Evolutionary conservation across 2,113 vertebrate genomes (phyloP).

Genomic region (Pongo abelii): DNA sequence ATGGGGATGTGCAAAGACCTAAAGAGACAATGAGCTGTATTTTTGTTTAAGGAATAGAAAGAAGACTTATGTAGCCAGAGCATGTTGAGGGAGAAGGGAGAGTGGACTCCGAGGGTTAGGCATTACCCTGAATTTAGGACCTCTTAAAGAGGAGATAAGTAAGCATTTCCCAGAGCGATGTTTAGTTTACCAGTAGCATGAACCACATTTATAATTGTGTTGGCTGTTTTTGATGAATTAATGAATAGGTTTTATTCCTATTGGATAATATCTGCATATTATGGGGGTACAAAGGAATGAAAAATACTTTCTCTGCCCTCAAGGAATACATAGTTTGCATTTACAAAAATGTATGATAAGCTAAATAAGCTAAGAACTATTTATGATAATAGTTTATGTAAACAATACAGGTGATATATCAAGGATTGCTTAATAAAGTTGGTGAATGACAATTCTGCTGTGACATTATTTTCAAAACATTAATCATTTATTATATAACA

Average conservation of each 20-base stretch:
- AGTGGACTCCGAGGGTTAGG: background rate
- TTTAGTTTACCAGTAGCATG: background rate
- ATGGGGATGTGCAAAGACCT: background rate
- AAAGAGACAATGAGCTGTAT: background rate
- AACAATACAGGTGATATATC: background rate
- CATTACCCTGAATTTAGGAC: background rate
- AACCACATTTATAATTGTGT: background rate
- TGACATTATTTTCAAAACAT: background rate
- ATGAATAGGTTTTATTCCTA: background rate
- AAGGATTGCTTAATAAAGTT: background rate
- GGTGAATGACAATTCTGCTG: background rate
- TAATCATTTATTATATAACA: background rate
- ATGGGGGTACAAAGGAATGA: background rate
- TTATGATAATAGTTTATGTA: background rate
- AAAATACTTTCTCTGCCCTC: background rate
- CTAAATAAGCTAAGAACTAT: background rate
- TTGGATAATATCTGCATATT: background rate
- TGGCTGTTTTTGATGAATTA: background rate
- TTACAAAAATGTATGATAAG: background rate
- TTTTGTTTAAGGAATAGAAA: background rate
- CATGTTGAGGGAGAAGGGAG: background rate
- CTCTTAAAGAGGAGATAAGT: background rate
- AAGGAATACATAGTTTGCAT: background rate
- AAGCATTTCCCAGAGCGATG: background rate
- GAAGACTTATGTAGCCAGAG: background rate